Base-by-base conservation (phyloP, 2,113 vertebrate species). In the Pungitius pungitius region DNA sequence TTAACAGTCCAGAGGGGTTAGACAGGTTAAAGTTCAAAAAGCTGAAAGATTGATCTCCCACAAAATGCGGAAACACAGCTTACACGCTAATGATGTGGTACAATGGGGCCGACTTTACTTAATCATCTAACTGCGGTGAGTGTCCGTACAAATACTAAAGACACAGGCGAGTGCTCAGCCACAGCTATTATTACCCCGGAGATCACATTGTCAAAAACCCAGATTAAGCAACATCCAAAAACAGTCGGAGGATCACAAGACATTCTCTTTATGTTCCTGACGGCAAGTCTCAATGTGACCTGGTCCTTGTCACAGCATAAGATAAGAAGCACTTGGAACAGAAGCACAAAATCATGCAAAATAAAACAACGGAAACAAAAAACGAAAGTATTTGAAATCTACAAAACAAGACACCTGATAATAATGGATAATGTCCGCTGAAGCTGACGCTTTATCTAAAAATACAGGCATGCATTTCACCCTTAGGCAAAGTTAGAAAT, bases 291-390 rank as follows among this genome's bases (percentile, higher is more conserved):
- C 69, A 60, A 64, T 37, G 45, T 71, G 75, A 77, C 80, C 20
- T 18, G n/a, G 56, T 73, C 55, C 26, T 30, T 42, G 42, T 73
- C 66, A 40, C 85, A 68, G 81, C 66, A 30, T 47, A 37, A 60
- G 43, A 72, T 86, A 88, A 89, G 85, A 86, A 92, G 89, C 88
- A 91, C 88, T 92, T 91, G 78, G 88, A 88, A 86, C 77, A 79
- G 75, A 87, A 74, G 73, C 86, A 78, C 81, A 52, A 73, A 74
- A 54, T 83, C 71, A 82, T 85, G 85, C 84, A 79, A 78, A 87
- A 83, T 65, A n/a, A 83, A 68, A 80, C 81, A 85, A 57, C 52
- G 24, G 27, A 65, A 71, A 69, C 8, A 80, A 81, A 63, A 51
- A 73, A 69, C 22, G 57, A 78, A 81, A 78, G 30, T 66, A 72